phyloP scores from a whole-genome alignment of 2,113 vertebrate genomes.

The Phylloscopus trochiloides region DNA sequence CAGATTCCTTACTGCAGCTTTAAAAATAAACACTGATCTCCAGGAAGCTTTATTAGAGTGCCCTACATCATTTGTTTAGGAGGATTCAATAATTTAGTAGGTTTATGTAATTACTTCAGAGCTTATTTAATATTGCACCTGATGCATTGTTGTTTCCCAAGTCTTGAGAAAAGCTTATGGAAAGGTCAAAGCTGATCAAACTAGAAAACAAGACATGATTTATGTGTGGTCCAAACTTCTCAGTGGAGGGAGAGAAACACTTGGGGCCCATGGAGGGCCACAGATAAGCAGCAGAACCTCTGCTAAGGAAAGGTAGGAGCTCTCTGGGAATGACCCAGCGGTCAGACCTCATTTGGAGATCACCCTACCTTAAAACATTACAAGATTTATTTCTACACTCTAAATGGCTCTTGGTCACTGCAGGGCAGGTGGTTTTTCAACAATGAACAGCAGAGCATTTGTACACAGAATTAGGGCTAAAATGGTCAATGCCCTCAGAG shows the following conservation, averaged over 20 bases:
- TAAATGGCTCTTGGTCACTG: neutral
- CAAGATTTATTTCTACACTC: neutral
- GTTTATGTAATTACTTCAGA: neutral
- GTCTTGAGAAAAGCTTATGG: neutral
- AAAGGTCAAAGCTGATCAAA: neutral
- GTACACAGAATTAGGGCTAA: neutral
- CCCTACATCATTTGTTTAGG: neutral
- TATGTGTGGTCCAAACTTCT: neutral
- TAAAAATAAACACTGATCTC: neutral
- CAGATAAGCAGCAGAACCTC: neutral
- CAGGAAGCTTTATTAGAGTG: neutral
- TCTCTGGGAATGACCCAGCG: neutral
- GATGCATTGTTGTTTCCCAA: neutral
- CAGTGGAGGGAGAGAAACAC: neutral
- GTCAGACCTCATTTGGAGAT: neutral
- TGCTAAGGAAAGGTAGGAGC: neutral
- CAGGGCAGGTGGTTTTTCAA: neutral
- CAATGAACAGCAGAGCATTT: neutral
- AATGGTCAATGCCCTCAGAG: neutral
- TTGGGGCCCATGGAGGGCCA: neutral
- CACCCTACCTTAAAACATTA: neutral
- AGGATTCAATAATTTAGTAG: neutral
- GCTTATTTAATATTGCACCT: neutral
- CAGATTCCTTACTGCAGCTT: neutral
- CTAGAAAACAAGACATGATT: neutral